These are phyloP conservation scores for Parelbella ahira DNA, from an alignment of 2,888 invertebrate species.

Conservation along the genomic window DNA sequence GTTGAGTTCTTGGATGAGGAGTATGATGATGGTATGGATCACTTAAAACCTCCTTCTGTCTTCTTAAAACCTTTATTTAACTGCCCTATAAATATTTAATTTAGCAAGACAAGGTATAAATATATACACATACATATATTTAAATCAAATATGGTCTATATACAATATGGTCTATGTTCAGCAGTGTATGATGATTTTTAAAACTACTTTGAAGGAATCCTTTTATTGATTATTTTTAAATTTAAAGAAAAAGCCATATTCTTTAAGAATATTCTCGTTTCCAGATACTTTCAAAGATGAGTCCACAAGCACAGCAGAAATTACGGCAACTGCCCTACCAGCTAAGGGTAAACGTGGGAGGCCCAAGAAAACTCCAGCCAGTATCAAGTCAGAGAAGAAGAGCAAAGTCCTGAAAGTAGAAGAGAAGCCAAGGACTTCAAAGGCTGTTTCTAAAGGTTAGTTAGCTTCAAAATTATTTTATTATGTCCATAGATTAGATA, in stretches of 20 bases:
- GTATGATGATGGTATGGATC: slow-evolving; percentile 54
- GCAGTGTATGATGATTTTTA: too few relatives aligned
- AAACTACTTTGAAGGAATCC: too few relatives aligned
- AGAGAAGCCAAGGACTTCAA: slow-evolving; percentile 40
- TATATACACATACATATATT: too few relatives aligned
- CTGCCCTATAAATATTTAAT: too few relatives aligned
- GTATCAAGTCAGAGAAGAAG: slow-evolving; percentile 47
- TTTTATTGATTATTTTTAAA: too few relatives aligned
- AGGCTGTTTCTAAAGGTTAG: slow-evolving; percentile 60
- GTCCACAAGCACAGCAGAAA: slow-evolving; percentile 36
- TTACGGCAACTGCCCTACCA: slow-evolving; percentile 42
- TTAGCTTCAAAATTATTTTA: too few relatives aligned
- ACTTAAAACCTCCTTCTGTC: too few relatives aligned
- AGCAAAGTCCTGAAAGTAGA: slow-evolving; percentile 37
- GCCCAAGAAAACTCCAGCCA: slow-evolving; percentile 49
- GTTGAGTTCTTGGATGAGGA: slow-evolving; percentile 63
- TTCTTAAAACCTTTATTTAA: too few relatives aligned
- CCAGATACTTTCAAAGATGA: slow-evolving; percentile 13
- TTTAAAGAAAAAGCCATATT: neutral
- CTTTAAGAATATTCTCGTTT: neutral
- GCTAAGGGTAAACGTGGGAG: slow-evolving; percentile 50
- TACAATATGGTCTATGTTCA: too few relatives aligned
- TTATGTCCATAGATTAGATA: too few relatives aligned
- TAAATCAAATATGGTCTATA: too few relatives aligned
- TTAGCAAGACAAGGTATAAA: too few relatives aligned